Evolutionary conservation across 2,113 vertebrate species (phyloP).

Genomic region (Oxygymnocypris stewartii): DNA sequence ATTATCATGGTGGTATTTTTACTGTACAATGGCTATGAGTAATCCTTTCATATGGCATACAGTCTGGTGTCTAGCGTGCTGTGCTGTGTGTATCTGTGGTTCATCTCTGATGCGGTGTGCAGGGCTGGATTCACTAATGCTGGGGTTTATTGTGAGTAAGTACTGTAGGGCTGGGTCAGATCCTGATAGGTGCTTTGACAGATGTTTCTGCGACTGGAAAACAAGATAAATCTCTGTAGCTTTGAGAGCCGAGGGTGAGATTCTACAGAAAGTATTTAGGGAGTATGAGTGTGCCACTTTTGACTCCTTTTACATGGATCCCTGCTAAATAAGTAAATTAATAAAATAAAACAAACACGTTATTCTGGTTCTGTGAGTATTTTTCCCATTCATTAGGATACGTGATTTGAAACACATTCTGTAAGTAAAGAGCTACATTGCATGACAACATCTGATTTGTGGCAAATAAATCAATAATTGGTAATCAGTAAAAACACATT

Average conservation of each 20-base stretch:
- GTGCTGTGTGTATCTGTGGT: slow-evolving; percentile 43
- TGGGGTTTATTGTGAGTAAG: slow-evolving; percentile 48
- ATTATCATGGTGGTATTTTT: not conserved
- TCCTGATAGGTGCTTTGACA: slow-evolving; percentile 71
- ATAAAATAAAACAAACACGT: not conserved
- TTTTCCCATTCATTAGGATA: not conserved
- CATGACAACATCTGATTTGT: not conserved
- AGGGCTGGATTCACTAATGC: slow-evolving; percentile 66
- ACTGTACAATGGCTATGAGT: not conserved
- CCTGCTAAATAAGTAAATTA: not conserved
- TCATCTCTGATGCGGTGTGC: slow-evolving; percentile 71
- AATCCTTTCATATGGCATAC: not conserved
- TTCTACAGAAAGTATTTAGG: not conserved
- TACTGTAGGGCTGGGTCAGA: slow-evolving; percentile 57
- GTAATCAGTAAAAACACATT: not conserved
- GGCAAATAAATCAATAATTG: not conserved
- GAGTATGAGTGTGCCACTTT: not conserved
- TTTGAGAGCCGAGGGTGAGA: not conserved
- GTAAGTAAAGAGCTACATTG: not conserved
- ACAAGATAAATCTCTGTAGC: slow-evolving; percentile 68
- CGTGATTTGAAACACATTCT: not conserved
- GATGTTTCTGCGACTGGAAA: slow-evolving; percentile 70
- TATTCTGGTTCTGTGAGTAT: not conserved
- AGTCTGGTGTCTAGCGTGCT: not conserved
- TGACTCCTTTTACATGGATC: not conserved